Conservation (phyloP, 2,113 vertebrate genomes). For the Aphyosemion australe region DNA sequence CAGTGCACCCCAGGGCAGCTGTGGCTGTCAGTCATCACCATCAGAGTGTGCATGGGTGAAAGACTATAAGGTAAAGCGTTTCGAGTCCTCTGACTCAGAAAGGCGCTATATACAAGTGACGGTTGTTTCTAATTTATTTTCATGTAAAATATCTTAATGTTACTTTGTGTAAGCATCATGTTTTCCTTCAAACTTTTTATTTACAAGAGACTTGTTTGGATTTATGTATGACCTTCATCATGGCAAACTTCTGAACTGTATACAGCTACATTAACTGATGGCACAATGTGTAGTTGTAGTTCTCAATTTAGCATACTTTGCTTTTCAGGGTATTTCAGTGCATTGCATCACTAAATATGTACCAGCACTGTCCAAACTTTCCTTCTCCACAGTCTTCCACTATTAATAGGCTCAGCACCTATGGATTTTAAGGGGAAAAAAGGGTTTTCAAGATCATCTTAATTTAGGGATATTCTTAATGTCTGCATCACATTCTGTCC, state of each 20-base stretch:
- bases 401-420: background rate
- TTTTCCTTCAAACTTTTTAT: background rate
- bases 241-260: background rate
- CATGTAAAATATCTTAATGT: background rate
- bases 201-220: background rate
- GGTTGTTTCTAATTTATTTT: too few species aligned
- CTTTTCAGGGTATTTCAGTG: conserved; percentile 3
- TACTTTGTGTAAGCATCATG: background rate
- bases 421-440: background rate
- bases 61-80: too few species aligned
- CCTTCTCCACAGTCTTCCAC: background rate
- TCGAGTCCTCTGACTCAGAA: too few species aligned
- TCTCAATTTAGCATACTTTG: background rate
- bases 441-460: background rate
- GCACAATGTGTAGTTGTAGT: background rate
- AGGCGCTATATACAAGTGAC: too few species aligned
- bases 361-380: background rate
- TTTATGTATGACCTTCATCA: background rate
- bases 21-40: too few species aligned
- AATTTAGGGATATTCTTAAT: background rate
- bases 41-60: too few species aligned
- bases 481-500: too few species aligned
- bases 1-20: too few species aligned
- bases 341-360: conserved; percentile 12
- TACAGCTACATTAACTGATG: background rate